Base-by-base conservation (phyloP, 2,888 invertebrate genomes). In the Acrocyrtus sp. region DNA sequence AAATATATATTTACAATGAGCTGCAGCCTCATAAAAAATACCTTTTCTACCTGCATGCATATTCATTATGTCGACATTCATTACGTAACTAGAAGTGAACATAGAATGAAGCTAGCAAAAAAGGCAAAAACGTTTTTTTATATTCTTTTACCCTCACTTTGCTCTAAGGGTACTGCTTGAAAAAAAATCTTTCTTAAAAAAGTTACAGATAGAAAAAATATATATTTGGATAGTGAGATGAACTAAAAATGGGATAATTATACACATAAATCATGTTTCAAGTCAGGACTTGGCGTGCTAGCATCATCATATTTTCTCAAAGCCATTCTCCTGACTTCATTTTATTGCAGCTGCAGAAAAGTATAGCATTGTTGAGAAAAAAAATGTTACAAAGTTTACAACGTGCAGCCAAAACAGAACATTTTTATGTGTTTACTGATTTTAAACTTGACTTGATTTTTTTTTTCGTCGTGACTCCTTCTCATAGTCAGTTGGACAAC, bases 161-260 rank as follows among this genome's bases (percentile, higher is more conserved):
- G 34, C 61, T 61, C 26, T 61, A 34, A 62, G 62, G 62, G 62
- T 21, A 62, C 29, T 29, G 61, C 29, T 26, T 27, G 19, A 60
- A 8, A 45, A 48, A 8, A 29, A 26, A 50, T 10, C 39, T 39
- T 21, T n/a, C n/a, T n/a, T n/a, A n/a, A n/a, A n/a, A n/a, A n/a
- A n/a, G n/a, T n/a, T n/a, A n/a, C n/a, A n/a, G n/a, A n/a, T n/a
- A n/a, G n/a, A n/a, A n/a, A n/a, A n/a, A n/a, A n/a, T n/a, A n/a
- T n/a, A n/a, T n/a, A n/a, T n/a, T n/a, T n/a, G n/a, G n/a, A n/a
- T n/a, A n/a, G 5, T 34, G 5, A 34, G 56, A 43, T 66, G 66
- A 65, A 66, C 65, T 60, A 53, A 67, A 74, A 75, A 75, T 76
- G 76, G 78, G 75, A 78, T 78, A 78, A 78, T 78, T 78, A 75